Conservation (phyloP, 2,888 invertebrate genomes). For the Panorpa germanica region DNA sequence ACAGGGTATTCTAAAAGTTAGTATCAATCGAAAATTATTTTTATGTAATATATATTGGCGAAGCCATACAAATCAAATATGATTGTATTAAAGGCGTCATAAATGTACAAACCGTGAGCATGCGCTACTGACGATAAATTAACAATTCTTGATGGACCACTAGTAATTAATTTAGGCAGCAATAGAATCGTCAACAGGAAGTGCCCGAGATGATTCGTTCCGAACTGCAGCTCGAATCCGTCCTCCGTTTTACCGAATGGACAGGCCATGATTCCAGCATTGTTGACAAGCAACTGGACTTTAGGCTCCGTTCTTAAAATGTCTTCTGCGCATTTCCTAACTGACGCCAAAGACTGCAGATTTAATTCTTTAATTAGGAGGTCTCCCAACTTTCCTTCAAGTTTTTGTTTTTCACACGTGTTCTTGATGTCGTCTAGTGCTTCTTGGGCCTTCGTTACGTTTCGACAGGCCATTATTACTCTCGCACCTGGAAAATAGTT, state of each 20-base stretch:
- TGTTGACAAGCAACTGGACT: constrained; percentile 47
- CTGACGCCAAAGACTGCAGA: constrained; percentile 31
- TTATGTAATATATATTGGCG: too few relatives aligned
- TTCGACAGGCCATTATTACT: constrained; percentile 36
- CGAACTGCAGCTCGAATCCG: constrained; percentile 46
- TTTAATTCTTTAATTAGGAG: constrained; percentile 30
- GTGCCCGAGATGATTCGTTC: constrained; percentile 45
- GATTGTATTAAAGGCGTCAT: too few relatives aligned
- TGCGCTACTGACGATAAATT: constrained; percentile 39
- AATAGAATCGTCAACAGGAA: constrained; percentile 38
- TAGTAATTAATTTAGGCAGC: constrained; percentile 32
- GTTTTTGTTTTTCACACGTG: too few relatives aligned
- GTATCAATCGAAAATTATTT: too few relatives aligned
- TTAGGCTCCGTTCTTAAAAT: constrained; percentile 24
- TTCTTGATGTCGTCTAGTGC: constrained; percentile 30
- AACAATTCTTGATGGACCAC: constrained; percentile 36
- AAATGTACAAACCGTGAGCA: constrained; percentile 25
- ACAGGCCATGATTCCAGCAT: constrained; percentile 52
- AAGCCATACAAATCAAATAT: too few relatives aligned
- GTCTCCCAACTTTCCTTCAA: too few relatives aligned
- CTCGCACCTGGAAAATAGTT: constrained; percentile 29
- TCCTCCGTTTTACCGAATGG: constrained; percentile 38
- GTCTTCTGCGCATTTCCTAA: constrained; percentile 30
- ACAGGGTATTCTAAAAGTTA: too few relatives aligned
- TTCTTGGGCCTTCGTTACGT: constrained; percentile 26